phyloP scores from a whole-genome alignment of 2,797 vertebrate species.

The Pipistrellus pygmaeus region DNA sequence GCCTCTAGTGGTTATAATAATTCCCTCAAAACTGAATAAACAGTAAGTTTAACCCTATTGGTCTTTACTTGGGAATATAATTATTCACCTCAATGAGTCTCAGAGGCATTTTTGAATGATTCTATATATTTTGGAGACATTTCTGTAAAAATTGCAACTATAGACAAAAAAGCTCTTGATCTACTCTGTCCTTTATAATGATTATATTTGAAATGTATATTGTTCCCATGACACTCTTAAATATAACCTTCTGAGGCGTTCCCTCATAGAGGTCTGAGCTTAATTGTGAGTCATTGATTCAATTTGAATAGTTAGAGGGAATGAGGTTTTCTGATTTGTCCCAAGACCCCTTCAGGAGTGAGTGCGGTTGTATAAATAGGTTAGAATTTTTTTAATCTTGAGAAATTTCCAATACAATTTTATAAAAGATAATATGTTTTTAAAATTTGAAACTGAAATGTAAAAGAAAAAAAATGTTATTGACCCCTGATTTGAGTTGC shows the following conservation, averaged over 20 bases:
- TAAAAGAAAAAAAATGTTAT: neutral
- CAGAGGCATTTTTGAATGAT: neutral
- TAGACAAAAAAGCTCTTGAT: neutral
- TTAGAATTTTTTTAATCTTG: neutral
- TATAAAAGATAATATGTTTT: neutral
- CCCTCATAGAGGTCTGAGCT: neutral
- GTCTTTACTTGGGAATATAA: neutral
- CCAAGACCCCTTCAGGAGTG: neutral
- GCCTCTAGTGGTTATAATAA: neutral
- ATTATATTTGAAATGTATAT: neutral
- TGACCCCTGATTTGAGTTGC: neutral
- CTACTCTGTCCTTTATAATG: neutral
- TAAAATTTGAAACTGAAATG: constrained; percentile 28
- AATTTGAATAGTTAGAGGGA: neutral
- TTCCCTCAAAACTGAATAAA: neutral
- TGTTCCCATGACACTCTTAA: neutral
- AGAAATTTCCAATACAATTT: neutral
- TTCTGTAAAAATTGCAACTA: neutral
- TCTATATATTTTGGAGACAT: neutral
- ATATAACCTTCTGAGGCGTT: neutral
- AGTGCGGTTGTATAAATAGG: neutral
- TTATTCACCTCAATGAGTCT: neutral
- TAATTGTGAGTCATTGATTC: neutral
- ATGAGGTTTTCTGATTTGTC: neutral
- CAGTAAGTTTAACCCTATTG: neutral